Base-by-base conservation (phyloP, 2,888 invertebrate species). In the Ormyrus rosae region DNA sequence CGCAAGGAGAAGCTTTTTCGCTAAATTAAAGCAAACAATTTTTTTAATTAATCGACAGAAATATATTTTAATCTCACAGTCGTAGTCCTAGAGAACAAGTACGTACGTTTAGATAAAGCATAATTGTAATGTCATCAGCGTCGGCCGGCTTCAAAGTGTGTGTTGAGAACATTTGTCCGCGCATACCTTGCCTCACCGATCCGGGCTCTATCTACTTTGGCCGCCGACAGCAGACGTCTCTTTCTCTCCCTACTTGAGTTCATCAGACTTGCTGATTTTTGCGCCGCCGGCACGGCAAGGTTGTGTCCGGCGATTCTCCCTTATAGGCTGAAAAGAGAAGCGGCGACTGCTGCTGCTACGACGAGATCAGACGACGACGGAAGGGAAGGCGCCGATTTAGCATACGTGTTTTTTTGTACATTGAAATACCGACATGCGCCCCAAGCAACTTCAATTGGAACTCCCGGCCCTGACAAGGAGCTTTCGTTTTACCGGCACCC, bases 261-360 rank as follows among this genome's bases (percentile, higher is more conserved):
- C 83, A 89, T 89, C 88, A 87, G 88, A 89, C 87, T 90, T 89
- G 89, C 89, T 89, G 88, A 90, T 89, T 89, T 88, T 87, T 87
- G 80, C 34, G 34, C 83, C 64, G 61, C 61, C 76, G 58, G 51
- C 50, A 4, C 34, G 74, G 46, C 46, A n/a, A 56, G 58, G 65
- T 50, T 78, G 56, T 5, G 61, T 7, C 60, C 50, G 71, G 34
- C 34, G 34, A 34, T 34, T 34, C 34, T 34, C 34, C 34, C 34
- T 34, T 34, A 34, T 4, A 34, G 34, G 34, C 34, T 34, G 61
- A 77, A 80, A 80, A 82, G 83, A 80, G 34, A 34, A 34, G 34
- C 34, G 34, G 58, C 75, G 64, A 13, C 63, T 65, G 74, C 51
- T 68, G 69, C 45, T 45, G 46, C 51, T 67, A 13, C 45, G 34